phyloP scores from a whole-genome alignment of 2,797 vertebrate genomes.

The Coracias cyanogaster region DNA sequence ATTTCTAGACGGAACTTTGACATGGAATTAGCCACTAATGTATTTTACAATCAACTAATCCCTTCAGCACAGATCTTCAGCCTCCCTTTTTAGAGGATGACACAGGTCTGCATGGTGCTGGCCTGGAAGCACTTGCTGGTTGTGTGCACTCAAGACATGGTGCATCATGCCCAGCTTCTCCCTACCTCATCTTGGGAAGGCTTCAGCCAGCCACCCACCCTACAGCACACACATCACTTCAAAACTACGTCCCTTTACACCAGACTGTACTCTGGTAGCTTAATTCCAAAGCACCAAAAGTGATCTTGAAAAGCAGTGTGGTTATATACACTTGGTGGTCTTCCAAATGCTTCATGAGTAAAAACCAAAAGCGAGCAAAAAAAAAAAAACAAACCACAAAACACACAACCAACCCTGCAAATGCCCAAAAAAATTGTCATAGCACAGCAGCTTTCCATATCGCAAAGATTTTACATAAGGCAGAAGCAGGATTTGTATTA shows the following conservation, averaged over 20 bases:
- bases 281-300: not conserved
- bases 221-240: not conserved
- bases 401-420: too few relatives aligned
- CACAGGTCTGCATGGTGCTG: not conserved
- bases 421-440: not conserved
- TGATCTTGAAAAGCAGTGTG: not conserved
- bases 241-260: not conserved
- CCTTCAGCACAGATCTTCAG: not conserved
- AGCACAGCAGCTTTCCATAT: not conserved
- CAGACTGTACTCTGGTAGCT: accelerated
- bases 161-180: not conserved
- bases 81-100: not conserved
- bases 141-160: accelerated
- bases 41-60: not conserved
- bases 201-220: not conserved
- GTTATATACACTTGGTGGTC: not conserved
- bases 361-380: not conserved
- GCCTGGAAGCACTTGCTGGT: not conserved
- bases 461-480: not conserved
- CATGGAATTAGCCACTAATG: not conserved
- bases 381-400: not conserved
- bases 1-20: not conserved
- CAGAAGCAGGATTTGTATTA: not conserved
- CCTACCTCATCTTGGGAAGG: not conserved
- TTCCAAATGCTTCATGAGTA: accelerated